Evolutionary conservation across 2,113 vertebrate species (phyloP).

Genomic region (Hirundichthys speculiger): DNA sequence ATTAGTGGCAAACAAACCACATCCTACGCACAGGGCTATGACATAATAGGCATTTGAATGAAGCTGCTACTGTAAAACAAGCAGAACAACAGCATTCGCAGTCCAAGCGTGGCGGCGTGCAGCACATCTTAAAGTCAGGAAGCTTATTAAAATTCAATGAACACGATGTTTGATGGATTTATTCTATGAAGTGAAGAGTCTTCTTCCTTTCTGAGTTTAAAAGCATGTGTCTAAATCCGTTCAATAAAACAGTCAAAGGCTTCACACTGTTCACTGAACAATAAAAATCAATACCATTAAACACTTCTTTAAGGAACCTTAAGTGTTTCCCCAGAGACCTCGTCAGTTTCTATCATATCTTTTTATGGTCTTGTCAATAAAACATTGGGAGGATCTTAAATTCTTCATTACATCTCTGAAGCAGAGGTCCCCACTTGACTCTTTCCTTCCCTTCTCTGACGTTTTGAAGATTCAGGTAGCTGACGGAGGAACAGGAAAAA

Average conservation of each 20-base stretch:
- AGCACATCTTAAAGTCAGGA: slow-evolving; percentile 9
- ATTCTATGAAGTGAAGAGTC: slow-evolving; percentile 59
- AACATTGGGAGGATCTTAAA: slow-evolving; percentile 79
- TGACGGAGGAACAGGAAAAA: slow-evolving; percentile 66
- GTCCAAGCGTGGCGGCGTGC: slow-evolving; percentile 39
- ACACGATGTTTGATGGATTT: slow-evolving; percentile 58
- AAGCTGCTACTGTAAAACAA: slow-evolving; percentile 55
- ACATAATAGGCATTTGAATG: slow-evolving; percentile 55
- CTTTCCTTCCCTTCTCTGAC: slow-evolving; percentile 10
- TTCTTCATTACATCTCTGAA: slow-evolving; percentile 80
- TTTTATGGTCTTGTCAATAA: slow-evolving; percentile 79
- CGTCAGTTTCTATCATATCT: slow-evolving; percentile 73
- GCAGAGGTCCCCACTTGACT: slow-evolving; percentile 46
- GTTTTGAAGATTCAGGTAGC: slow-evolving; percentile 70
- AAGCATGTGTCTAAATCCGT: slow-evolving; percentile 71
- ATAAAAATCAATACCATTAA: slow-evolving; percentile 85
- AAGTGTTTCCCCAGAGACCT: slow-evolving; percentile 76
- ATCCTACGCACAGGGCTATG: slow-evolving; percentile 45
- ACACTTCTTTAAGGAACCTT: slow-evolving; percentile 76
- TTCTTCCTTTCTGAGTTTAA: slow-evolving; percentile 72
- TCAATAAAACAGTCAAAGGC: slow-evolving; percentile 83
- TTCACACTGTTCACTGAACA: slow-evolving; percentile 78
- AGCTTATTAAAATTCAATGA: slow-evolving; percentile 68
- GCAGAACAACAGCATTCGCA: slow-evolving; percentile 33
- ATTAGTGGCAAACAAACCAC: slow-evolving; percentile 55